These are phyloP conservation scores for Valencia hispanica DNA, from an alignment of 2,797 vertebrate species.

Conservation along the genomic window DNA sequence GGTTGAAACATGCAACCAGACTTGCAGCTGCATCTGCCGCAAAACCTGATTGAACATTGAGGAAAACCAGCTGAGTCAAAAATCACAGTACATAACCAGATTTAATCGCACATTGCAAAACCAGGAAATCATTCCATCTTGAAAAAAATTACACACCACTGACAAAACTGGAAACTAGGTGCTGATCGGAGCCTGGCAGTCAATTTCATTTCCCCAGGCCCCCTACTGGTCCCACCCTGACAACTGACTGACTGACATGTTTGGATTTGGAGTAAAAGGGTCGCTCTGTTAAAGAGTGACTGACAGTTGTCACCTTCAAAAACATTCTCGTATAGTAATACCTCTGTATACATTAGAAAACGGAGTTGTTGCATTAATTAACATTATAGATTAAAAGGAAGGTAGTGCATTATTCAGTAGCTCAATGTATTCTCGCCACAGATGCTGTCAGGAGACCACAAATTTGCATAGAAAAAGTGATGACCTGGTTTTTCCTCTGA, in stretches of 20 bases:
- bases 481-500: neutral
- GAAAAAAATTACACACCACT: neutral
- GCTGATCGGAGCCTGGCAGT: neutral
- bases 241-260: neutral
- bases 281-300: constrained; percentile 5
- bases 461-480: neutral
- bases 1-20: neutral
- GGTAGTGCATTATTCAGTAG: neutral
- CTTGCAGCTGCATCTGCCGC: neutral
- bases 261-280: neutral
- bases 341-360: constrained; percentile 15
- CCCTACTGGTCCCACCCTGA: neutral
- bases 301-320: neutral
- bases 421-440: neutral
- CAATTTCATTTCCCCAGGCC: neutral
- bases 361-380: constrained; percentile 22
- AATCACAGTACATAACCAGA: neutral
- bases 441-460: neutral
- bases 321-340: neutral
- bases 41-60: neutral
- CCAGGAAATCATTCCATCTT: neutral
- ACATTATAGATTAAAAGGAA: neutral
- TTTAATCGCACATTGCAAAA: neutral
- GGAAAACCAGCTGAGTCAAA: neutral
- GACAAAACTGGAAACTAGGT: neutral